Evolutionary conservation across 1,140 invertebrate species (phyloP).

Genomic region (Drosophila kurseongensis): DNA sequence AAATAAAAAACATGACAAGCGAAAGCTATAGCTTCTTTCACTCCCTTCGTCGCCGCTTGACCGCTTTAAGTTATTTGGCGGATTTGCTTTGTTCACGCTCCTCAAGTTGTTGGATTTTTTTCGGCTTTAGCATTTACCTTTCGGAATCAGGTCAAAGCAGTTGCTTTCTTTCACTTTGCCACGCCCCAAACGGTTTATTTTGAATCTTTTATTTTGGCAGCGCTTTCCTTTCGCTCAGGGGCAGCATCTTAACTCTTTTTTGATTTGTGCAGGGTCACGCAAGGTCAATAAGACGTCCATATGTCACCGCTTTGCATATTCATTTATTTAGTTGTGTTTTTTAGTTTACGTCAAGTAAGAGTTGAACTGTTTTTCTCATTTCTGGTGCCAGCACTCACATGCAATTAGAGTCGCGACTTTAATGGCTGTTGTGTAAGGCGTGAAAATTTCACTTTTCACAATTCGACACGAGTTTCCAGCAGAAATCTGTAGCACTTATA

Average conservation of each 20-base stretch:
- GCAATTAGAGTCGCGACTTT: constrained; percentile 16
- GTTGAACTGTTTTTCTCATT: constrained; percentile 19
- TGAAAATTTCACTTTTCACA: constrained; percentile 43
- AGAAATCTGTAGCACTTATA: constrained; percentile 22
- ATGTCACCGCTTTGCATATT: constrained; percentile 26
- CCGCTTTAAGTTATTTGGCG: constrained; percentile 54
- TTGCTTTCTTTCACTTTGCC: constrained; percentile 74
- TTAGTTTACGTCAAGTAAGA: constrained; percentile 16
- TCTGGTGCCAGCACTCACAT: constrained; percentile 18
- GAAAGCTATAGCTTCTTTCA: constrained; percentile 42
- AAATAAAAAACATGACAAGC: constrained; percentile 52
- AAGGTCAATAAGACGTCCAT: constrained; percentile 38
- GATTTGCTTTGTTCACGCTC: constrained; percentile 69
- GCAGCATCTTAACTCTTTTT: constrained; percentile 18
- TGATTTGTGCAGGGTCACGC: constrained; percentile 28
- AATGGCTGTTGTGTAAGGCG: constrained; percentile 21
- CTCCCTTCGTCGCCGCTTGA: constrained; percentile 29
- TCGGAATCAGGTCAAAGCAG: constrained; percentile 77
- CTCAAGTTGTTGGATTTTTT: constrained; percentile 32
- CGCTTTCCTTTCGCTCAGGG: constrained; percentile 44
- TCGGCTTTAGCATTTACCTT: constrained; percentile 48
- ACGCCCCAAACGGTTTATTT: constrained; percentile 48
- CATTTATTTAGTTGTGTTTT: constrained; percentile 28
- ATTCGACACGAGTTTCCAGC: constrained; percentile 16
- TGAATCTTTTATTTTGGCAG: constrained; percentile 19